Percentiles rank a stretch among this genome's conserved stretches.
Conservation (phyloP, 1,140 invertebrate species). For the Heliconius nattereri region DNA sequence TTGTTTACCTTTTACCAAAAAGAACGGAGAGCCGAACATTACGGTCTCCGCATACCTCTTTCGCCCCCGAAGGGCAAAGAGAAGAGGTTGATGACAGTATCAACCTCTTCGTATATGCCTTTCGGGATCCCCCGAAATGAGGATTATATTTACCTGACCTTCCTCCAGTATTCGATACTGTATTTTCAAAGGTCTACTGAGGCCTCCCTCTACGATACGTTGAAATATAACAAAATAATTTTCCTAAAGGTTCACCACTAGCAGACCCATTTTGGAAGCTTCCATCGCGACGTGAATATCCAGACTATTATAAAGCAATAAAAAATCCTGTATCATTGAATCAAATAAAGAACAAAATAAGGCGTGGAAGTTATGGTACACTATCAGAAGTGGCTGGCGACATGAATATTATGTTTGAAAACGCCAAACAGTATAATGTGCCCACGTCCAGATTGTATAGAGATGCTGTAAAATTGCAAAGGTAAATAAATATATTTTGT, state of each 20-base stretch:
- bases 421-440: conserved; percentile 97
- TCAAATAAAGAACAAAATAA: conserved; percentile 95
- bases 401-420: conserved; percentile 99
- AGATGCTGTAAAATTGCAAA: conserved; percentile 83
- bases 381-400: conserved; percentile 95
- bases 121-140: no score
- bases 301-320: conserved; percentile 99
- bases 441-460: conserved; percentile 94
- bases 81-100: no score
- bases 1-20: no score
- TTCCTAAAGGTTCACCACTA: conserved; percentile 83
- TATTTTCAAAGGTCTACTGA: no score
- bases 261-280: conserved; percentile 96
- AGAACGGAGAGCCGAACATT: no score
- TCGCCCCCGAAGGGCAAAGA: no score
- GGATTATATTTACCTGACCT: no score
- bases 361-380: conserved; percentile 92
- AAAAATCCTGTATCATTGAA: conserved; percentile 96
- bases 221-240: conserved; percentile 14
- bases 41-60: no score
- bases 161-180: no score
- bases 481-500: conserved; percentile 44
- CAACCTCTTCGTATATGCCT: no score
- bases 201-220: neutral
- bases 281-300: conserved; percentile 93